These are phyloP conservation scores for Actinia equina DNA, from an alignment of 64 coral and sea anemone species.

Conservation along the genomic window DNA sequence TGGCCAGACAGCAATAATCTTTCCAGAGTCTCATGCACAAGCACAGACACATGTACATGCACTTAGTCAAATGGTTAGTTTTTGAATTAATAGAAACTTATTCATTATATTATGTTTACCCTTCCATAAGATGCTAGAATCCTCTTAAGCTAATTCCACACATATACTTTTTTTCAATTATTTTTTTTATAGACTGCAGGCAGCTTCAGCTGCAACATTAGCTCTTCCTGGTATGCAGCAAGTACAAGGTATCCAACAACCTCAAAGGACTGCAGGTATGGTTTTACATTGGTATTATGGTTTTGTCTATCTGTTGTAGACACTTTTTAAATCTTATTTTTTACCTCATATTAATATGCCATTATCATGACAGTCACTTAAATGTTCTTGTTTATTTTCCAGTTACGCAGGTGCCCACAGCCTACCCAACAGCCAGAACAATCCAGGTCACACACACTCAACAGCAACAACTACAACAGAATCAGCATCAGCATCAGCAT, in stretches of 20 bases:
- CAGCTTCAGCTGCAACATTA: slow-evolving; percentile 88
- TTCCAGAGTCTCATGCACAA: slow-evolving; percentile 58
- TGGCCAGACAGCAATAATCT: slow-evolving; percentile 83
- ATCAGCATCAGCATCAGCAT: slow-evolving; percentile 25
- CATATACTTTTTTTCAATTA: background rate
- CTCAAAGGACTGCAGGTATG: slow-evolving; percentile 11
- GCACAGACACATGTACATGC: slow-evolving; percentile 66
- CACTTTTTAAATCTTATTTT: too few species aligned
- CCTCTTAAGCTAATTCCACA: background rate
- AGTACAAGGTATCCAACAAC: slow-evolving; percentile 74
- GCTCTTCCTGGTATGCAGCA: slow-evolving; percentile 86
- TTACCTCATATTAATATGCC: too few species aligned
- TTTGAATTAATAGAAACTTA: background rate
- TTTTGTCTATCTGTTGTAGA: too few species aligned
- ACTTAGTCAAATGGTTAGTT: slow-evolving; percentile 77
- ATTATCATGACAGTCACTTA: background rate
- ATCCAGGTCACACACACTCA: slow-evolving; percentile 47
- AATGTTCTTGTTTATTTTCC: background rate
- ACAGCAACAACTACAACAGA: slow-evolving; percentile 38
- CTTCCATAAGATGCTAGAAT: too few species aligned
- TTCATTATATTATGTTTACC: too few species aligned
- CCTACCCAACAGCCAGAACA: slow-evolving; percentile 75
- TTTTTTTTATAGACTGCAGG: slow-evolving; percentile 50
- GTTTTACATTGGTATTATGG: too few species aligned
- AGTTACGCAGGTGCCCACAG: background rate